phyloP scores from a whole-genome alignment of 2,888 invertebrate species.

The Caenorhabditis japonica region DNA sequence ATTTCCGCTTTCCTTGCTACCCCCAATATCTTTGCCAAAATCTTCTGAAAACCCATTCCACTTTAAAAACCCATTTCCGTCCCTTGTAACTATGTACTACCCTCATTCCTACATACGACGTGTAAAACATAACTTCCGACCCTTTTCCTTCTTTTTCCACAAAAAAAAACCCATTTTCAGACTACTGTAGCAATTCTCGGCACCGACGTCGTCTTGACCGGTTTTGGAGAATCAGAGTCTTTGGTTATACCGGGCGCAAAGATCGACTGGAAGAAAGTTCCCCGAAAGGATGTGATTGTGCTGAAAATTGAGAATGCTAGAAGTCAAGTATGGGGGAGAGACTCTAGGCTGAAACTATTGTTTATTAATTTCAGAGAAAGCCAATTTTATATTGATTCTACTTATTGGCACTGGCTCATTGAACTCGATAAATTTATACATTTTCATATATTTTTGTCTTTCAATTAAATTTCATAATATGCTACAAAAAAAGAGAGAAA shows the following conservation, averaged over 20 bases:
- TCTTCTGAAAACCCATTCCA: too few species aligned
- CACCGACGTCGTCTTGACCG: slow-evolving; percentile 50
- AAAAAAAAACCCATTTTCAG: slow-evolving; percentile 58
- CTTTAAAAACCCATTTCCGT: too few species aligned
- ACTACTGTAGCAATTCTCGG: slow-evolving; percentile 66
- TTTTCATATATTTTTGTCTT: too few species aligned
- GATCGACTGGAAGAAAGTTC: slow-evolving; percentile 60
- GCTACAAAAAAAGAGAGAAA: background rate
- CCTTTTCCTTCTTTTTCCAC: background rate
- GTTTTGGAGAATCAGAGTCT: slow-evolving; percentile 17
- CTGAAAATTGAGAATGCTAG: slow-evolving; percentile 72
- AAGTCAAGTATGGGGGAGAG: too few species aligned
- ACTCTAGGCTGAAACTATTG: too few species aligned
- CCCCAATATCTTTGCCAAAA: too few species aligned
- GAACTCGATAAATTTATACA: too few species aligned
- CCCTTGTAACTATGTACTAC: too few species aligned
- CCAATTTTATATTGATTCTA: too few species aligned
- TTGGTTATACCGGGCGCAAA: slow-evolving; percentile 16
- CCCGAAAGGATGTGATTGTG: slow-evolving; percentile 67
- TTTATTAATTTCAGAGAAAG: background rate
- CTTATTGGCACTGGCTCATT: too few species aligned
- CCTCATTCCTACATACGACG: slow-evolving; percentile 6
- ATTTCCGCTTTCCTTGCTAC: too few species aligned
- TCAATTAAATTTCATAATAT: too few species aligned
- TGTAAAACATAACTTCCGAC: slow-evolving; percentile 10